These are phyloP conservation scores for Lipotes vexillifer DNA, from an alignment of 2,113 vertebrate species.

Conservation along the genomic window DNA sequence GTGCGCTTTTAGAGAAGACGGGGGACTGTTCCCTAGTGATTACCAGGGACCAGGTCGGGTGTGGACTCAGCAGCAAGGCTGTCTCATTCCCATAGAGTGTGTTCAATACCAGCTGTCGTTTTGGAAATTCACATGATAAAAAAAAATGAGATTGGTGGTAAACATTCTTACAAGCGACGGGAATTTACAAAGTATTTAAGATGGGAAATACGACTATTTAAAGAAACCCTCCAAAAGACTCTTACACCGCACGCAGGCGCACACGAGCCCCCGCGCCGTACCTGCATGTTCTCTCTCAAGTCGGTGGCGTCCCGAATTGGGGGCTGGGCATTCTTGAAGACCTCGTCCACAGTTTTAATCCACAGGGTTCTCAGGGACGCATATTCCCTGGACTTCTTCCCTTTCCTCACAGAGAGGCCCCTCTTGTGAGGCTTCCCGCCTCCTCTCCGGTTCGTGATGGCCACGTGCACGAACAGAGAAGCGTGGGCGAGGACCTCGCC, in stretches of 20 bases:
- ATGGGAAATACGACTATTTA: background rate
- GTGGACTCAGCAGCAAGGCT: background rate
- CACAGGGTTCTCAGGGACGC: slow-evolving; percentile 93
- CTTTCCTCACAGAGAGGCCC: slow-evolving; percentile 95
- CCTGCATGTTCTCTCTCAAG: slow-evolving; percentile 99
- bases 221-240: background rate
- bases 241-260: background rate
- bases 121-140: background rate
- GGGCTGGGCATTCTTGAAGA: slow-evolving; percentile 93
- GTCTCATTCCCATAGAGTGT: background rate
- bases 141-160: background rate
- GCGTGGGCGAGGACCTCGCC: slow-evolving; percentile 92
- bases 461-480: slow-evolving; percentile 96
- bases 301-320: slow-evolving; percentile 95
- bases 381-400: slow-evolving; percentile 94
- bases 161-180: background rate
- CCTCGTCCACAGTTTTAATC: slow-evolving; percentile 94
- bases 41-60: background rate
- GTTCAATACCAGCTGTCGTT: background rate
- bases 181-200: background rate
- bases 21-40: too few species aligned
- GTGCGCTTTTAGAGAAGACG: background rate
- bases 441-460: slow-evolving; percentile 96
- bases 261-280: slow-evolving; percentile 65
- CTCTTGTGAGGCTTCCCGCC: slow-evolving; percentile 97